Conservation (phyloP, 2,797 vertebrate genomes). For the Centroberyx gerrardi region DNA sequence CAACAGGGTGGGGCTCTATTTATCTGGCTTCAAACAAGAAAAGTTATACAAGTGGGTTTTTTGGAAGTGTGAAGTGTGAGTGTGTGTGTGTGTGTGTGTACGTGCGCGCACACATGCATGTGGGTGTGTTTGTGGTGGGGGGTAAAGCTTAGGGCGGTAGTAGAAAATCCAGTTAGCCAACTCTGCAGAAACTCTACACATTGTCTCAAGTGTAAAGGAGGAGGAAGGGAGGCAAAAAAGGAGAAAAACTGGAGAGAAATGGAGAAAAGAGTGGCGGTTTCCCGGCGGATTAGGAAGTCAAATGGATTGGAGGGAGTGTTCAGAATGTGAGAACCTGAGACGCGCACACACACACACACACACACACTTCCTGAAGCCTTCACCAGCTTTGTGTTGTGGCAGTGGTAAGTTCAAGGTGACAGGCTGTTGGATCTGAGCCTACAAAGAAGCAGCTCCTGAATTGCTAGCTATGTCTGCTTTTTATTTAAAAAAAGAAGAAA, state of each 20-base stretch:
- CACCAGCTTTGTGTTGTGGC: constrained; percentile 63
- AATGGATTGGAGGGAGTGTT: constrained; percentile 75
- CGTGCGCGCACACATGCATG: not conserved
- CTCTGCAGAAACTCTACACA: constrained; percentile 58
- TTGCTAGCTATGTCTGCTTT: constrained; percentile 25
- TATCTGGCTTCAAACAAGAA: constrained; percentile 3
- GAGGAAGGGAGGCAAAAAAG: constrained; percentile 21
- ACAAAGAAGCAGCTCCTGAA: constrained; percentile 55
- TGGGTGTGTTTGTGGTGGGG: not conserved
- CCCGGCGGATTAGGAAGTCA: constrained; percentile 82
- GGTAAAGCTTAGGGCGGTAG: constrained; percentile 16
- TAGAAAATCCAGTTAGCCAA: constrained; percentile 77
- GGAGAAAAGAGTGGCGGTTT: constrained; percentile 64
- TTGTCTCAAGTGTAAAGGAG: constrained; percentile 46
- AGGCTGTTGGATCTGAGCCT: constrained; percentile 55
- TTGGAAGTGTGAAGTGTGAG: not conserved
- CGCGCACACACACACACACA: constrained; percentile 31
- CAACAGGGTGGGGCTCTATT: not conserved
- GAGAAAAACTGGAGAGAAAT: constrained; percentile 49
- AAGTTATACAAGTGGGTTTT: constrained; percentile 29
- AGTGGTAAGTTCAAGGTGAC: constrained; percentile 69
- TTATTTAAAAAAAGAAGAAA: not conserved
- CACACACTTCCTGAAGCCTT: constrained; percentile 65
- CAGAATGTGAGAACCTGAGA: constrained; percentile 74
- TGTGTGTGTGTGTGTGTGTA: constrained; percentile 1